A percentile compares a stretch with the other conserved stretches of the same genome.
Conservation (phyloP, 2,113 vertebrate genomes). For the Chionomys nivalis region DNA sequence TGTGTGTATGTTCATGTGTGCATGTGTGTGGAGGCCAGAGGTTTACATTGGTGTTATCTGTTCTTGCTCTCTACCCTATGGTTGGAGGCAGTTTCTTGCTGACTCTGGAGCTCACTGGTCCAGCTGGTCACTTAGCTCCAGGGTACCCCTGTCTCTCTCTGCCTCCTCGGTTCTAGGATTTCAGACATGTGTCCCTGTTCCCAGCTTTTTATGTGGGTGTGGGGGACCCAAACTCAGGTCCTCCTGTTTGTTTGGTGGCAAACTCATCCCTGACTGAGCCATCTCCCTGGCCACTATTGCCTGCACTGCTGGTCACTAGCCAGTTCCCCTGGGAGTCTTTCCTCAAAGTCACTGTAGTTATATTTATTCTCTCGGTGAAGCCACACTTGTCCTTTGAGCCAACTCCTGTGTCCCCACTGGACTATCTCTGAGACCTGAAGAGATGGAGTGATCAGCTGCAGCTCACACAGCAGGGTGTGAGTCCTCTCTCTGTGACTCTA, state of each 20-base stretch:
- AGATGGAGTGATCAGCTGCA: background rate
- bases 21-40: background rate
- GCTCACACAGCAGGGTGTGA: background rate
- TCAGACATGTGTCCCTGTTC: background rate
- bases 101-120: background rate
- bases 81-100: background rate
- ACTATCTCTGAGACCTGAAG: background rate
- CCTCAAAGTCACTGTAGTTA: fast-evolving
- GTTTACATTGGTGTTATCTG: background rate
- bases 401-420: background rate
- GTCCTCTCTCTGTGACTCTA: background rate
- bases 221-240: too few species aligned
- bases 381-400: too few species aligned
- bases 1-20: background rate
- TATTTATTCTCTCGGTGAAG: background rate
- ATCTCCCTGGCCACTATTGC: background rate
- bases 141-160: background rate
- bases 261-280: background rate
- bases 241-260: background rate
- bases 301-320: background rate
- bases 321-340: background rate
- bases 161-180: background rate
- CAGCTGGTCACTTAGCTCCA: background rate
- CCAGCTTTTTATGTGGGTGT: background rate
- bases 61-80: too few species aligned